A percentile compares a stretch with the other conserved stretches of the same genome.
These are phyloP conservation scores for Tachypleus tridentatus DNA, from an alignment of 1,140 invertebrate species.

Conservation along the genomic window DNA sequence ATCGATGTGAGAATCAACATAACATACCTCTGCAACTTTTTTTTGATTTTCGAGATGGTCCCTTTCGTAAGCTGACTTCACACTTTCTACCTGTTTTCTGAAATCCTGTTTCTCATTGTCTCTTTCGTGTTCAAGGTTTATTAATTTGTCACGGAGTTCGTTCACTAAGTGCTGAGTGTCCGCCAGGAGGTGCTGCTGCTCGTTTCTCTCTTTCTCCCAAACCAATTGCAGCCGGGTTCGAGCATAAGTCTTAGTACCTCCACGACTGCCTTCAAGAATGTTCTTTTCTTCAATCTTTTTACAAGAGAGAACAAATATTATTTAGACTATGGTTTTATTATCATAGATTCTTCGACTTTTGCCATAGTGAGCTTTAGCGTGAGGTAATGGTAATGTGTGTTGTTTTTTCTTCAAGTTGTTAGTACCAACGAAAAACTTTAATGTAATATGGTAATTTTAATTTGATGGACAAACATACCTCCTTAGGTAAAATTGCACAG, in stretches of 20 bases:
- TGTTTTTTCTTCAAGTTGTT: too few species aligned
- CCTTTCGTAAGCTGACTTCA: slow-evolving; percentile 69
- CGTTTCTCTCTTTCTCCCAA: slow-evolving; percentile 90
- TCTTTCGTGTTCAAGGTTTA: slow-evolving; percentile 64
- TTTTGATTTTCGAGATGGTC: slow-evolving; percentile 77
- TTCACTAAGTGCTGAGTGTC: slow-evolving; percentile 82
- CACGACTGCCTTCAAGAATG: slow-evolving; percentile 29
- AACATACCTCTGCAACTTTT: slow-evolving; percentile 49
- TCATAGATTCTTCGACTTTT: too few species aligned
- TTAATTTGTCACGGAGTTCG: slow-evolving; percentile 46
- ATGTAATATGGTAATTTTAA: too few species aligned
- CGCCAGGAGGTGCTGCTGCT: slow-evolving; percentile 74
- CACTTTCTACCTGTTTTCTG: slow-evolving; percentile 68
- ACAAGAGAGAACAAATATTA: too few species aligned
- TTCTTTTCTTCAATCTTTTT: slow-evolving; percentile 39
- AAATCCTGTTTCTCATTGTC: slow-evolving; percentile 77
- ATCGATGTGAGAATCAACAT: too few species aligned
- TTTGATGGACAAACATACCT: too few species aligned
- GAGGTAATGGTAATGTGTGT: too few species aligned
- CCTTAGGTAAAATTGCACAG: too few species aligned
- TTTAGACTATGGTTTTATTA: too few species aligned
- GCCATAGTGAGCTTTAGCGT: too few species aligned
- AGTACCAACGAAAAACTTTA: too few species aligned
- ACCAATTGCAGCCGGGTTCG: slow-evolving; percentile 81
- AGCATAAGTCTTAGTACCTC: slow-evolving; percentile 62